Evolutionary conservation across 2,113 vertebrate species (phyloP), one percentile per base, ranked within the genome.

Genomic region (Sebastes schlegelii): DNA sequence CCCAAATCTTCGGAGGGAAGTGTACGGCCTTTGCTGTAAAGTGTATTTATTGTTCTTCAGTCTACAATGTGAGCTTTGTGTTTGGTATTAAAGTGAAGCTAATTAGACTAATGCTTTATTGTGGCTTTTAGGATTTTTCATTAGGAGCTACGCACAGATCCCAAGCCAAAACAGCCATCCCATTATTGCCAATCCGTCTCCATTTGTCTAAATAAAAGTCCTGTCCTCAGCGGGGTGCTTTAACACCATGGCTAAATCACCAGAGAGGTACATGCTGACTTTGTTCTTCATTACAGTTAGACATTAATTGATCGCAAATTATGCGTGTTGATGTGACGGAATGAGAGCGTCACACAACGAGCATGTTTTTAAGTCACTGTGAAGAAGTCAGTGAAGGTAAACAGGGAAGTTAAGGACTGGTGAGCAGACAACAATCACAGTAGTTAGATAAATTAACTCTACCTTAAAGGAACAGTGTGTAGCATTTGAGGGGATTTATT

Each of bases 151-250:
- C 19, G 7, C 51, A 21, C 14, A 48, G 70, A 78, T 6, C 67
- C 60, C 11, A n/a, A 77, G 86, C 83, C 87, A 82, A 84, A 85
- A 79, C 60, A 75, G 74, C 55, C 80, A 88, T 90, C 78, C 17
- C 54, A 61, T 90, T 86, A 88, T 82, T 81, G 80, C 48, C 42
- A 12, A 4, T 83, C 46, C 40, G 4, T 66, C 40, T 79, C 60
- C 43, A 76, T 87, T 77, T 76, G 66, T 76, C 76, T 66, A 55
- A 78, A 82, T 69, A 46, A 73, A 79, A 76, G 21, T 52, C 57
- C 12, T 8, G 1, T 34, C 66, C 61, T 69, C 34, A 49, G 8
- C 9, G 43, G 43, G 49, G 2, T 0, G 46, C 52, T 57, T 42
- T 79, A 23, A 79, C 10, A 0, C 48, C 8, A 2, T n/a, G 17